These are phyloP conservation scores for Spilarctia lutea DNA, from an alignment of 2,888 invertebrate genomes.

Conservation along the genomic window DNA sequence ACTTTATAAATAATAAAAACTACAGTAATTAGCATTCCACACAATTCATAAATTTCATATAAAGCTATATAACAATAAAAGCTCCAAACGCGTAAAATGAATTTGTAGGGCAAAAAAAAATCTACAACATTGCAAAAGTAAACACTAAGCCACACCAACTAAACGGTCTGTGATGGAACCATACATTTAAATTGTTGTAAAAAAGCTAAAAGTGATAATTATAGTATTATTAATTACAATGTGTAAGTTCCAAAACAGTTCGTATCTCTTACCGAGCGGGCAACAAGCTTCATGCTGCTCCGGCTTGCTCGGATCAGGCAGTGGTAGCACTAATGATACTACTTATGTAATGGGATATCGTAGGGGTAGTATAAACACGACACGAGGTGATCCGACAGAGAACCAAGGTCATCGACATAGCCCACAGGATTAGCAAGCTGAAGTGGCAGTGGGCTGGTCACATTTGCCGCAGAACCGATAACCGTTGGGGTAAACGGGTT, in stretches of 20 bases:
- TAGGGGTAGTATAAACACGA: no score
- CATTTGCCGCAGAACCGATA: no score
- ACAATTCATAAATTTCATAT: constrained; percentile 59
- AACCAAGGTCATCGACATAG: no score
- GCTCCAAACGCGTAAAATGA: constrained; percentile 67
- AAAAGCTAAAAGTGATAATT: constrained; percentile 36
- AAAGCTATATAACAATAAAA: constrained; percentile 56
- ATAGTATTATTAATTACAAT: constrained; percentile 33
- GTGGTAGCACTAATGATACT: constrained; percentile 92
- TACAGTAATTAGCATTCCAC: constrained; percentile 58
- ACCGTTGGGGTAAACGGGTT: no score
- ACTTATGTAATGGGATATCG: constrained; percentile 77
- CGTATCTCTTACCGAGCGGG: constrained; percentile 91
- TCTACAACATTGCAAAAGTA: constrained; percentile 64
- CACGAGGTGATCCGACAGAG: no score
- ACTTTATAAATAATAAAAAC: constrained; percentile 47
- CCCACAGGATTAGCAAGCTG: no score
- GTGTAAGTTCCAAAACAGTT: constrained; percentile 62
- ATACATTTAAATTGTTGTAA: constrained; percentile 39
- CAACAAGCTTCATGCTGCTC: constrained; percentile 97
- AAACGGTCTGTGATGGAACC: constrained; percentile 70
- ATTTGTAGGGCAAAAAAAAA: constrained; percentile 56
- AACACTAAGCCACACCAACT: constrained; percentile 76
- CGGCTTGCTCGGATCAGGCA: constrained; percentile 94
- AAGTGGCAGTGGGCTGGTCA: no score